phyloP scores from a whole-genome alignment of 2,113 vertebrate species.

The Gila orcuttii region DNA sequence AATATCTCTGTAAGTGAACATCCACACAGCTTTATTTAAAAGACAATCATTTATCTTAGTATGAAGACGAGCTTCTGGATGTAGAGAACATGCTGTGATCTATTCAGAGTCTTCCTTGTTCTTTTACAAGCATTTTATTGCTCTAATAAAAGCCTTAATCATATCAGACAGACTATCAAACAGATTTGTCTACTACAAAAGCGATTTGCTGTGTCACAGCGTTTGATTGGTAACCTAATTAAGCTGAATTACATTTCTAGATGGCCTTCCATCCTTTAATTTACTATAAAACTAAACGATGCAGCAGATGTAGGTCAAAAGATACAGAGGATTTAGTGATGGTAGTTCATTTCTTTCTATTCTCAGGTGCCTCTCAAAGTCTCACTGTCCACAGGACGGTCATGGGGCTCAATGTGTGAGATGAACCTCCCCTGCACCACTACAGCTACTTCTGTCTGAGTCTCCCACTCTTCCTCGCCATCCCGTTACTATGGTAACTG shows the following conservation, averaged over 20 bases:
- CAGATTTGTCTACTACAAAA: not conserved
- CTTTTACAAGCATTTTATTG: not conserved
- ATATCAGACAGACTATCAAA: conserved; percentile 24
- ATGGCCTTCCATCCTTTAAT: not conserved
- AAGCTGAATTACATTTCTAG: conserved; percentile 18
- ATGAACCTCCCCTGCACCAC: conserved; percentile 66
- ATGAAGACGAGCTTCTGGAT: not conserved
- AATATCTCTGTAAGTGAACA: conserved; percentile 80
- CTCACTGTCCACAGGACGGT: conserved; percentile 81
- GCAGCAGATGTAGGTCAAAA: not conserved
- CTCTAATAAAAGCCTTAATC: conserved; percentile 21
- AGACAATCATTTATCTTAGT: not conserved
- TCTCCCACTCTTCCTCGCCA: conserved; percentile 41
- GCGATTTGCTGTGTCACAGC: conserved; percentile 6
- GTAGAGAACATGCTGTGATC: conserved; percentile 1
- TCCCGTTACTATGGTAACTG: conserved; percentile 82
- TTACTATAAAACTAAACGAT: not conserved
- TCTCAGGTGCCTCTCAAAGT: conserved; percentile 91
- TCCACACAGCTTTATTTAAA: not conserved
- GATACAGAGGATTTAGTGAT: not conserved
- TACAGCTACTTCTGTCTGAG: conserved; percentile 60
- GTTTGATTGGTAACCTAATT: conserved; percentile 22
- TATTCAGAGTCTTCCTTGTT: not conserved
- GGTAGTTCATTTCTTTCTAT: conserved; percentile 42
- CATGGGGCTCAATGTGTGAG: conserved; percentile 90